Conservation (phyloP, 2,113 vertebrate species). For the Megaceryle torquata region DNA sequence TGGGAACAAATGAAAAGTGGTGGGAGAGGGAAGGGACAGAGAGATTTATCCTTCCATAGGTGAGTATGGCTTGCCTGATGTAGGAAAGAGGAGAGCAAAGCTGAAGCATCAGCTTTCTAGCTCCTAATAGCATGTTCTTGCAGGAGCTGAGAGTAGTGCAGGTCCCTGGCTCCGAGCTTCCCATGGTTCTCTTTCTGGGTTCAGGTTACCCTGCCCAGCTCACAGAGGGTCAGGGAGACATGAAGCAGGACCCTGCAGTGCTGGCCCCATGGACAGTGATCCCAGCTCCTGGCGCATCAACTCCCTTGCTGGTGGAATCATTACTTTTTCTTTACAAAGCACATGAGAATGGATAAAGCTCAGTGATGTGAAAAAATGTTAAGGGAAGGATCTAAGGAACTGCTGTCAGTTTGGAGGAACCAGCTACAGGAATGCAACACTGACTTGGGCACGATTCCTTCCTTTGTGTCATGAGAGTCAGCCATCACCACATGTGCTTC, state of each 20-base stretch:
- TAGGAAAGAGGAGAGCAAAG: background rate
- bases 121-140: background rate
- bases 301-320: background rate
- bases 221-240: background rate
- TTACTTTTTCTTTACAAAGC: slow-evolving; percentile 20
- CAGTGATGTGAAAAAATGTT: slow-evolving; percentile 13
- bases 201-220: background rate
- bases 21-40: background rate
- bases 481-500: background rate
- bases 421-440: background rate
- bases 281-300: background rate
- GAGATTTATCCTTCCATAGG: background rate
- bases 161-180: background rate
- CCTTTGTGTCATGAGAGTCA: background rate
- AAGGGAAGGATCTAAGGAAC: slow-evolving; percentile 4
- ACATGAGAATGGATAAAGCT: slow-evolving; percentile 41
- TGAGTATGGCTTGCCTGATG: background rate
- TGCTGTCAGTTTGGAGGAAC: background rate
- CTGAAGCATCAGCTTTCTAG: background rate
- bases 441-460: background rate
- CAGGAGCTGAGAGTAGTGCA: background rate
- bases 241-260: background rate
- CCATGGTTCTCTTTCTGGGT: background rate
- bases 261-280: background rate
- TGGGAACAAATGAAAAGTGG: slow-evolving; percentile 50